Evolutionary conservation across 2,888 invertebrate species (phyloP).

Genomic region (Drosophila demipolita): DNA sequence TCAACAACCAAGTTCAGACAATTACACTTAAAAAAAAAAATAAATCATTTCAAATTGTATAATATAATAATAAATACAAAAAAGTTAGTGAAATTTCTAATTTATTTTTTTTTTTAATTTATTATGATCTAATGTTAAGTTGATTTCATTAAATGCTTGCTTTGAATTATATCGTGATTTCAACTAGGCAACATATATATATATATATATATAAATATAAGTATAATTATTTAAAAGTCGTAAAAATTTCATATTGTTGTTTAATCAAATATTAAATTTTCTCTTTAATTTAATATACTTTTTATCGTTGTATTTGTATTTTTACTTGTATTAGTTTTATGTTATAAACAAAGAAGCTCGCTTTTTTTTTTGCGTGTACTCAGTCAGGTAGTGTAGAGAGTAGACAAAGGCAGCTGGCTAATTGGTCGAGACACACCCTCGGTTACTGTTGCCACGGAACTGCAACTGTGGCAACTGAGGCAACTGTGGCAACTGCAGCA

Average conservation of each 20-base stretch:
- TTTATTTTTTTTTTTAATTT: too few species aligned
- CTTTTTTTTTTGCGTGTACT: not conserved
- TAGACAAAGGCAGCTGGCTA: not conserved
- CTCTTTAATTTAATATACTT: not conserved
- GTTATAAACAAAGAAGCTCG: not conserved
- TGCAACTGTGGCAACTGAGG: conserved; percentile 3
- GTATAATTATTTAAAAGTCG: not conserved
- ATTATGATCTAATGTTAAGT: not conserved
- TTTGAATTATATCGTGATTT: not conserved
- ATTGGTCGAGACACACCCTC: not conserved
- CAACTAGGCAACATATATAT: not conserved
- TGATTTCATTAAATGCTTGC: not conserved
- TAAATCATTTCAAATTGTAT: not conserved
- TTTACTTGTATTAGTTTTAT: not conserved
- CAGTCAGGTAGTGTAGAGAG: not conserved
- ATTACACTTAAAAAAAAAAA: conserved; percentile 2
- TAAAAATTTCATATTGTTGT: not conserved
- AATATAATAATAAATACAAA: not conserved
- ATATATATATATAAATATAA: too few species aligned
- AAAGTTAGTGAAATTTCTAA: too few species aligned
- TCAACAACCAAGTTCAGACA: conserved; percentile 2
- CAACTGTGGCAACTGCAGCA: not conserved
- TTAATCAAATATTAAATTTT: not conserved
- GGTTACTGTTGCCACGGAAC: not conserved
- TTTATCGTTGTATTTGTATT: not conserved